These are phyloP conservation scores for Panagrolaimus sp. DNA, from an alignment of 1,140 invertebrate genomes.

Conservation along the genomic window DNA sequence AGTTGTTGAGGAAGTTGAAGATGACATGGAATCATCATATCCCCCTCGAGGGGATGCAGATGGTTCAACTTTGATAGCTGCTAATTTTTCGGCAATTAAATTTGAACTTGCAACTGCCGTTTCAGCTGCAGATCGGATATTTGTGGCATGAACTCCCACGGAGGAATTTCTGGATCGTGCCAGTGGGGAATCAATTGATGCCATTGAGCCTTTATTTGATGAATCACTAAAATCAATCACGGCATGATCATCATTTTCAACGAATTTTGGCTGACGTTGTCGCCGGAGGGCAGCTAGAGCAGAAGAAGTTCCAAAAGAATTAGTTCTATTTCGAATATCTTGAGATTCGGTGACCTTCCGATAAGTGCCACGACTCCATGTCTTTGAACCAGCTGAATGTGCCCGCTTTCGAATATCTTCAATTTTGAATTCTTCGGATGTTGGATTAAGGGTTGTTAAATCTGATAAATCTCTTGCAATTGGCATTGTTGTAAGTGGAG, in stretches of 20 bases:
- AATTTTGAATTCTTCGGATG: neutral
- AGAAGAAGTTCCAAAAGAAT: neutral
- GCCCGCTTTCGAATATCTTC: constrained; percentile 9
- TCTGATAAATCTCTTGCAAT: neutral
- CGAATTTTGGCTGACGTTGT: too few species aligned
- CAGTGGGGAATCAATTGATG: neutral
- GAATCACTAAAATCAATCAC: neutral
- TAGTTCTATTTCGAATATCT: neutral
- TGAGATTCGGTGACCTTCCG: neutral
- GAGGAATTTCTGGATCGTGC: neutral
- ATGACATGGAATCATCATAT: too few species aligned
- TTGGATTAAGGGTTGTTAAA: neutral
- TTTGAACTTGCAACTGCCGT: neutral
- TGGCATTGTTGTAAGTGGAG: neutral
- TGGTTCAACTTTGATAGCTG: constrained; percentile 1
- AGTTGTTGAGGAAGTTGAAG: too few species aligned
- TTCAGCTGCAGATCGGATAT: neutral
- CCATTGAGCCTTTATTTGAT: neutral
- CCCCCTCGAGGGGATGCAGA: too few species aligned
- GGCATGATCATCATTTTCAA: neutral
- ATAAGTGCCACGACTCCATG: neutral
- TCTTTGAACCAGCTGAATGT: constrained; percentile 9
- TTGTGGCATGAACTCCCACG: neutral
- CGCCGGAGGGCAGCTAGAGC: neutral
- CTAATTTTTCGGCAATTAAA: neutral